Percentiles rank a stretch among this genome's conserved stretches.
These are phyloP conservation scores for Camponotus pennsylvanicus DNA, from an alignment of 1,140 invertebrate genomes.

Conservation along the genomic window DNA sequence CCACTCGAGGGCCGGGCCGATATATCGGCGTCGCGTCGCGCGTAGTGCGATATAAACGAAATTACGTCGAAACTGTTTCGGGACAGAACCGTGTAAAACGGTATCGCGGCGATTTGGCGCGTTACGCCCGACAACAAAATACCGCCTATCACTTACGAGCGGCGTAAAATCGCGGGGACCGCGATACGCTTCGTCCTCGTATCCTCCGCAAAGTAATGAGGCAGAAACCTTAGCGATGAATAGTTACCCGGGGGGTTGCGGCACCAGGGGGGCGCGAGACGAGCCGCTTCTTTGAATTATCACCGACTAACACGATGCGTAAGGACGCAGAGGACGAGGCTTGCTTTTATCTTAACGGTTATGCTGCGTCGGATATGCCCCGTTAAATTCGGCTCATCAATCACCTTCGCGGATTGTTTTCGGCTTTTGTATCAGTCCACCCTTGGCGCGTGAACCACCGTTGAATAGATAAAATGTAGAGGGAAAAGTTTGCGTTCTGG, in stretches of 20 bases:
- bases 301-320: slow-evolving; percentile 60
- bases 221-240: slow-evolving; percentile 64
- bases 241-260: not conserved
- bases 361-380: slow-evolving; percentile 56
- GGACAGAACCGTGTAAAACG: slow-evolving; percentile 48
- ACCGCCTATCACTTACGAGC: slow-evolving; percentile 12
- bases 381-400: slow-evolving; percentile 74
- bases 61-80: slow-evolving; percentile 59
- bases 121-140: slow-evolving; percentile 35
- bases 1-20: slow-evolving; percentile 34
- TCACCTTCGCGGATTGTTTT: slow-evolving; percentile 72
- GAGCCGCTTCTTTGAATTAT: slow-evolving; percentile 64
- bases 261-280: not conserved
- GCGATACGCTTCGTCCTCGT: not conserved
- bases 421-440: slow-evolving; percentile 57
- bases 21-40: slow-evolving; percentile 38
- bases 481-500: slow-evolving; percentile 31
- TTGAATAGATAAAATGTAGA: slow-evolving; percentile 56
- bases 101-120: slow-evolving; percentile 32
- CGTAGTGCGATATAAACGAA: slow-evolving; percentile 50
- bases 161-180: slow-evolving; percentile 36
- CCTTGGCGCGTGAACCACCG: not conserved
- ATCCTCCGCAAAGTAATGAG: slow-evolving; percentile 48
- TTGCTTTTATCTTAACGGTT: slow-evolving; percentile 70
- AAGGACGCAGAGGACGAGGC: slow-evolving; percentile 55